Evolutionary conservation across 2,113 vertebrate species (phyloP).

Genomic region (Eptesicus fuscus): DNA sequence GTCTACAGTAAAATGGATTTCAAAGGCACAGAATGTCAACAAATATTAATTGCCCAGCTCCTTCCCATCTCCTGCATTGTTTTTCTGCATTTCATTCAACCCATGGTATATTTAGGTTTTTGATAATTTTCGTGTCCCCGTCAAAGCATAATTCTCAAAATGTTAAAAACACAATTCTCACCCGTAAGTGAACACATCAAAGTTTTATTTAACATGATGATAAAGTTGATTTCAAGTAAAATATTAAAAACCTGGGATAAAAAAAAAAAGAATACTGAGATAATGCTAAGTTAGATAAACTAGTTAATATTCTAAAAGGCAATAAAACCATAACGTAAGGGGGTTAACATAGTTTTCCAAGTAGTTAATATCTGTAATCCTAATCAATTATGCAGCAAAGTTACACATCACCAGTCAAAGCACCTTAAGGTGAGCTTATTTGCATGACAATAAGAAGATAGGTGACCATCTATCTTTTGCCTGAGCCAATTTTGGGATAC

Average conservation of each 20-base stretch:
- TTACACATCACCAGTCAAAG: neutral
- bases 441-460: neutral
- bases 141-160: neutral
- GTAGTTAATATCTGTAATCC: neutral
- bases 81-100: neutral
- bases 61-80: neutral
- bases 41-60: neutral
- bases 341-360: neutral
- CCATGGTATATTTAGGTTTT: neutral
- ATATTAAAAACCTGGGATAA: neutral
- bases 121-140: neutral
- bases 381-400: neutral
- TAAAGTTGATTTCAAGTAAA: conserved; percentile 8
- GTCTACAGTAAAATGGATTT: neutral
- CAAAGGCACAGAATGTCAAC: neutral
- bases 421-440: neutral
- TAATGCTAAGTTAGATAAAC: conserved; percentile 8
- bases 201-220: neutral
- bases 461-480: neutral
- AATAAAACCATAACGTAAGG: neutral
- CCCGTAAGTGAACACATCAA: neutral
- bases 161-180: neutral
- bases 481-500: neutral
- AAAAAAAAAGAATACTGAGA: neutral
- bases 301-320: neutral